Evolutionary conservation across 1,140 invertebrate genomes (phyloP), one percentile per base, ranked within the genome.

Genomic region (Triops cancriformis): DNA sequence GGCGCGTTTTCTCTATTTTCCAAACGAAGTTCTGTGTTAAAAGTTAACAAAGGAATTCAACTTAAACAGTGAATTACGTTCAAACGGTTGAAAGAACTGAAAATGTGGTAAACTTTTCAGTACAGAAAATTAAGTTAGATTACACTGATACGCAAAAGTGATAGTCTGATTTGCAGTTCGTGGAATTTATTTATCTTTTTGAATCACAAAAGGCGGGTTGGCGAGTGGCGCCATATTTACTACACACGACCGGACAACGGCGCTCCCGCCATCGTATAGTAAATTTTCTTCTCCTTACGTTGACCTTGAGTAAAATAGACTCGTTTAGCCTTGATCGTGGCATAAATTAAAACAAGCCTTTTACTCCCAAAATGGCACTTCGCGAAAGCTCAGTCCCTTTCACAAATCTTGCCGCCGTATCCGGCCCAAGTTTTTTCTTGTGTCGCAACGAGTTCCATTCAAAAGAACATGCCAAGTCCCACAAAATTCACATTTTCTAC

Each of bases 161-260:
- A n/a, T n/a, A n/a, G 2, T 37, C 31, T 7, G 31, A 37, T 37
- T 37, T 7, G 31, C 2, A 37, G 31, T 37, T 64, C 23, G 51
- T 23, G 18, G n/a, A 7, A 64, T n/a, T 64, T 64, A 64, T 64
- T 64, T 64, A 23, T 64, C 51, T 64, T 64, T 64, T 64, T 64
- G 51, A 64, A 64, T 64, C 51, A 64, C 51, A 64, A 64, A 64
- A 64, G 51, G 51, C 51, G 51, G 51, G 51, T 64, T 64, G 51
- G 51, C 51, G 51, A 64, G 51, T 64, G 51, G 51, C 51, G 51
- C 51, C 51, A 64, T 64, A 64, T 64, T 64, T 64, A 64, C 51
- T 64, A 64, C 51, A 64, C 51, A 64, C 51, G 23, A 64, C 14
- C 23, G 51, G 51, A 64, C 51, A 64, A 64, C n/a, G 51, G 51